Evolutionary conservation across 1,140 invertebrate species (phyloP), one percentile per base, ranked within the genome.

Genomic region (Batillaria attramentaria): DNA sequence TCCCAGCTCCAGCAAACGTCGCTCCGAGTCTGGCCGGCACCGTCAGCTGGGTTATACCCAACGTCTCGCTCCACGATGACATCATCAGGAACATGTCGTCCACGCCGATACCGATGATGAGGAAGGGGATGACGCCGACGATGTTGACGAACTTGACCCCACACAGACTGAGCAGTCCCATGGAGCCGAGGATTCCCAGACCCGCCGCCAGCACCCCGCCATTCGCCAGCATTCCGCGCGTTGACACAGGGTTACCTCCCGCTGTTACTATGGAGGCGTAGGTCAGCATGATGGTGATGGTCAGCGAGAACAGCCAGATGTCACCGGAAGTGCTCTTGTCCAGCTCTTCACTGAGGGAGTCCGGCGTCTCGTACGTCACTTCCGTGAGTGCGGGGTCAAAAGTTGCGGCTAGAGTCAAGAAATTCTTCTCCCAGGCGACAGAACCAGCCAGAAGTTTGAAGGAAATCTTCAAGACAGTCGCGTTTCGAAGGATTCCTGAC

Each of bases 31-130:
- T 91, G 87, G 96, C 94, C 0, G 95, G 94, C 1, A 98, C 76
- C 8, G 18, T 24, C 33, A 28, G 13, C 3, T 42, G 20, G 2
- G 31, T 37, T 6, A 57, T 10, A 6, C 28, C 24, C 6, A 78
- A 37, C 8, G 78, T 73, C n/a, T 83, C 78, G 6, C 78, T 57
- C 96, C 97, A 98, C 0, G 96, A 96, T 0, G 97, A 96, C 82
- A 99, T 90, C 94, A 99, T 96, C 13, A 98, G 96, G 89, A 98
- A 98, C n/a, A 97, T 98, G 89, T 98, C 97, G 87, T 98, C 97
- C 74, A 98, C 97, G 42, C 97, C 97, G 82, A 98, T 93, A 98
- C 97, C 97, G 82, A 98, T 95, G 94, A 98, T 97, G 43, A 99
- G 93, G 87, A 98, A 98, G 6, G 97, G 97, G 2, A 97, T 97